phyloP scores from a whole-genome alignment of 1,140 invertebrate species.

The Zaprionus nigranus region DNA sequence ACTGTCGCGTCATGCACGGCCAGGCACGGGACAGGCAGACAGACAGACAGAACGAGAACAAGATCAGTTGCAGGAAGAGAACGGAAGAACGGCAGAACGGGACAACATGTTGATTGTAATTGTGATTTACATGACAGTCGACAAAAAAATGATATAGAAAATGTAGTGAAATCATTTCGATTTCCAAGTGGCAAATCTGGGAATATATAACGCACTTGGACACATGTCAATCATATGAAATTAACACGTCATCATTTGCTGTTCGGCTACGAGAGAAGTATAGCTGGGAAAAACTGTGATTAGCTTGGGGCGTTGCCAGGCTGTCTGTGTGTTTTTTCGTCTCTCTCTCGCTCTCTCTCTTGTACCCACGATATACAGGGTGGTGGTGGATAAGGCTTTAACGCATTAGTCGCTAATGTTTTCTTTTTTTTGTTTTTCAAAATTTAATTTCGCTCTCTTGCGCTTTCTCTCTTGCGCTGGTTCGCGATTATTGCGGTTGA shows the following conservation, averaged over 20 bases:
- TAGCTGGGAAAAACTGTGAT: slow-evolving; percentile 43
- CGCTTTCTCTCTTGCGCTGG: not conserved
- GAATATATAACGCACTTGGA: slow-evolving; percentile 27
- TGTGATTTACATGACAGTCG: slow-evolving; percentile 45
- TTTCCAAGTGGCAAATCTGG: slow-evolving; percentile 6
- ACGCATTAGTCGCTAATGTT: slow-evolving; percentile 72
- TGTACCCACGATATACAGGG: not conserved
- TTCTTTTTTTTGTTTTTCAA: slow-evolving; percentile 17
- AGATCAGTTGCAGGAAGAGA: slow-evolving; percentile 36
- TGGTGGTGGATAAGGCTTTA: slow-evolving; percentile 39
- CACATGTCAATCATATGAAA: slow-evolving; percentile 80
- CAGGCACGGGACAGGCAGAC: slow-evolving; percentile 33
- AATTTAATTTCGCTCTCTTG: slow-evolving; percentile 33
- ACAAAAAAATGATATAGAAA: not conserved
- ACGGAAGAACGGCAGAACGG: not conserved
- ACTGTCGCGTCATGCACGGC: slow-evolving; percentile 62
- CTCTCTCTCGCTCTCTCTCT: not conserved
- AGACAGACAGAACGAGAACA: not conserved
- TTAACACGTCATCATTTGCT: slow-evolving; percentile 71
- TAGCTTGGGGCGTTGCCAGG: slow-evolving; percentile 45
- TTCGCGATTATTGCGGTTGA: slow-evolving; percentile 75
- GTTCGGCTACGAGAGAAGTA: no score
- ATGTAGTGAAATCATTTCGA: no score
- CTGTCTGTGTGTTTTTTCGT: not conserved
- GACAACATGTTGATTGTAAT: slow-evolving; percentile 26